phyloP scores from a whole-genome alignment of 1,140 invertebrate genomes.

The Macrobrachium nipponense region DNA sequence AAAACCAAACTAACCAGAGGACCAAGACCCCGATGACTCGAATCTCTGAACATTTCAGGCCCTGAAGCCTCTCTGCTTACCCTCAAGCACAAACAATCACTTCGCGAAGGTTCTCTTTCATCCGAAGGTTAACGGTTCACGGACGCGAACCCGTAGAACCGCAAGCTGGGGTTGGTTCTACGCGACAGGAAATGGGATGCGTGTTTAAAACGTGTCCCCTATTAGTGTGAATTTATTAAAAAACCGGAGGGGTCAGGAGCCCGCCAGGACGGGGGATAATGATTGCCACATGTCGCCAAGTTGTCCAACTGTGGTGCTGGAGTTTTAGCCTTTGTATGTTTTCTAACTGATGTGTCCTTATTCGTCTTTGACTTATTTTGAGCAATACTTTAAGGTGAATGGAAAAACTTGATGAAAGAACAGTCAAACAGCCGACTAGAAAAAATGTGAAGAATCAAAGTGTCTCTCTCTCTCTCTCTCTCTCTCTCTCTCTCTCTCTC shows the following conservation, averaged over 20 bases:
- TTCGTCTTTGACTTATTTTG: too few species aligned
- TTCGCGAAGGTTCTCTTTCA: too few species aligned
- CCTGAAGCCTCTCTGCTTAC: neutral
- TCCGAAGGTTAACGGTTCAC: too few species aligned
- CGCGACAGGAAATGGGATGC: constrained; percentile 18
- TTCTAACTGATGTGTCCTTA: too few species aligned
- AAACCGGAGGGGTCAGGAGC: neutral
- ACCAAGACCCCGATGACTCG: too few species aligned
- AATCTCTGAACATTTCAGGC: neutral
- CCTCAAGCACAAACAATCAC: neutral
- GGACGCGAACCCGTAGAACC: neutral
- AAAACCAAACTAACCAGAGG: neutral
- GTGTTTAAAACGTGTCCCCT: constrained; percentile 37
- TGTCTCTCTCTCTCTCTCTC: neutral
- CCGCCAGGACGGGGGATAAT: neutral
- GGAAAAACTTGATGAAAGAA: too few species aligned
- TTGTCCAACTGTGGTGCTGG: too few species aligned
- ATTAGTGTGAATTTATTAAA: constrained; percentile 39
- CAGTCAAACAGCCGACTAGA: too few species aligned
- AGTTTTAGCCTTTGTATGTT: too few species aligned
- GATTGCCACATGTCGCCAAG: neutral
- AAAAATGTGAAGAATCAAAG: too few species aligned
- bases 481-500: neutral
- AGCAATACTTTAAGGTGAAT: too few species aligned
- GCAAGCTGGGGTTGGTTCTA: neutral